These are phyloP conservation scores for Dryomyza anilis DNA, from an alignment of 2,888 invertebrate genomes.

Conservation along the genomic window DNA sequence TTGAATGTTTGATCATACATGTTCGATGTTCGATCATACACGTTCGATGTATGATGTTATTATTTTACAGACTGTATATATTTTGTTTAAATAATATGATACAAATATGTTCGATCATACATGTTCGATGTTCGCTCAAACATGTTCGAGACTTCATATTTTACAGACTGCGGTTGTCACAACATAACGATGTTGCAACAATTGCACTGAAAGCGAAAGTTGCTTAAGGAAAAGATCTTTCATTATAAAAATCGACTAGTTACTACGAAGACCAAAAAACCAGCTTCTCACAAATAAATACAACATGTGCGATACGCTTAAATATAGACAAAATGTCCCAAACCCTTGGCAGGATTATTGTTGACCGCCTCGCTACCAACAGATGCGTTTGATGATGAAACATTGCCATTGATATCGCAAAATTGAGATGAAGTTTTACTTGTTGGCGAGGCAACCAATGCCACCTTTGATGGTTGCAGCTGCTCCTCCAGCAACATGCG, in stretches of 20 bases:
- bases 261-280: neutral
- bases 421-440: no score
- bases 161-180: no score
- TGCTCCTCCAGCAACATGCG: conserved; percentile 36
- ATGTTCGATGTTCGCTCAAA: neutral
- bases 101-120: neutral
- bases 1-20: no score
- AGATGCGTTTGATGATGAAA: conserved; percentile 5
- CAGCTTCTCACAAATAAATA: neutral
- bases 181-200: no score
- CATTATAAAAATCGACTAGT: conserved; percentile 1
- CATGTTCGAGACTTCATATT: neutral
- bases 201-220: no score
- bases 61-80: no score
- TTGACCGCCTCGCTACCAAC: conserved; percentile 54
- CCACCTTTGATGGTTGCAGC: conserved; percentile 20
- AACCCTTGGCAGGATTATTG: conserved; percentile 59
- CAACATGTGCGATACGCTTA: conserved; percentile 40
- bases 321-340: conserved; percentile 61
- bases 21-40: no score
- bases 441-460: conserved; percentile 2
- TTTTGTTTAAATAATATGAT: neutral
- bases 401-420: conserved; percentile 40
- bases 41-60: no score
- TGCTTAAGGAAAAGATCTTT: neutral